Conservation (phyloP, 2,888 invertebrate species). For the Bellardia pandia region DNA sequence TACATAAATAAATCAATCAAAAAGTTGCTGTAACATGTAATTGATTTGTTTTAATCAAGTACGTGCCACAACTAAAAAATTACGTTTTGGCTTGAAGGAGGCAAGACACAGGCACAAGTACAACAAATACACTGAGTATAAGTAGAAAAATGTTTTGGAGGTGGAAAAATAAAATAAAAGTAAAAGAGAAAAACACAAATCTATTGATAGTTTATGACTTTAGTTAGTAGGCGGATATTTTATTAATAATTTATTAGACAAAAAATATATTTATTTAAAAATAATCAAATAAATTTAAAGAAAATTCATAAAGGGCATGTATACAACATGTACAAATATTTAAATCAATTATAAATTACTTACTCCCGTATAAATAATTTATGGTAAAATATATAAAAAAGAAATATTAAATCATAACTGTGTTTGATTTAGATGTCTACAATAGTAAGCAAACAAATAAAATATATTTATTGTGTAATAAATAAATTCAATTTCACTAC, state of each 20-base stretch:
- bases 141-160: conserved; percentile 7
- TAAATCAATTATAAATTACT: conserved; percentile 13
- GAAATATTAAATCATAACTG: conserved; percentile 8
- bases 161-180: not conserved
- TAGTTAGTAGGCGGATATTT: conserved; percentile 45
- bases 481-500: not conserved
- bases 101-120: not conserved
- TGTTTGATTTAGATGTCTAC: not conserved
- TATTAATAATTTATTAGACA: conserved; percentile 30
- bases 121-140: not conserved
- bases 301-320: conserved; percentile 1
- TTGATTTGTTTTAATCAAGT: conserved; percentile 64
- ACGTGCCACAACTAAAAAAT: conserved; percentile 62
- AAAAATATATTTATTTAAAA: not conserved
- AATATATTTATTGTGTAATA: not conserved
- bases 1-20: conserved; percentile 56
- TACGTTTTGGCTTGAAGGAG: not conserved
- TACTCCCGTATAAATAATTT: conserved; percentile 7
- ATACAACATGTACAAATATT: not conserved
- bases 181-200: not conserved
- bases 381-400: not conserved
- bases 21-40: conserved; percentile 62
- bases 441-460: not conserved
- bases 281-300: not conserved
- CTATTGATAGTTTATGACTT: conserved; percentile 47